Conservation (phyloP, 1,140 invertebrate genomes). For the Onthophagus taurus region DNA sequence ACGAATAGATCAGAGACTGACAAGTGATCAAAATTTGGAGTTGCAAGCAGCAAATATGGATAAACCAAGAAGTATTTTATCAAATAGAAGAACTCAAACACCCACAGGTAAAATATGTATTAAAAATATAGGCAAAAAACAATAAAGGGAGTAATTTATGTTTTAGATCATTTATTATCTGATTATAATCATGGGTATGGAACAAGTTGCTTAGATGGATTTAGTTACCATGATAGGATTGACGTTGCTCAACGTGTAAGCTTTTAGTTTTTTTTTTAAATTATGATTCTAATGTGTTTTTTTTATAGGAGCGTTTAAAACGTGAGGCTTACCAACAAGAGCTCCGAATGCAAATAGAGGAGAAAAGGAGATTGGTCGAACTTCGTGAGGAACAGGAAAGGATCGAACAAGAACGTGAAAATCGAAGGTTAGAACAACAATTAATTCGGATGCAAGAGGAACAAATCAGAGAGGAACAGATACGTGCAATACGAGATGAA, state of each 20-base stretch:
- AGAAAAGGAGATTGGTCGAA: constrained; percentile 30
- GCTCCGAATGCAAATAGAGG: constrained; percentile 34
- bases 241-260: constrained; percentile 33
- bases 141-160: neutral
- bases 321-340: constrained; percentile 34
- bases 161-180: constrained; percentile 27
- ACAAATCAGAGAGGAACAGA: constrained; percentile 38
- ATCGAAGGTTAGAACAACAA: constrained; percentile 45
- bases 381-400: constrained; percentile 34
- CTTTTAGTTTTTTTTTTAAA: constrained; percentile 8
- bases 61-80: constrained; percentile 33
- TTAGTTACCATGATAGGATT: constrained; percentile 30
- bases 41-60: constrained; percentile 24
- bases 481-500: constrained; percentile 22
- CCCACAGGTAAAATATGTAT: constrained; percentile 34
- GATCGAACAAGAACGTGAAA: constrained; percentile 41
- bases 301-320: constrained; percentile 31
- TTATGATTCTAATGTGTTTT: neutral
- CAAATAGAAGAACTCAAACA: constrained; percentile 32
- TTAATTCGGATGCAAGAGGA: constrained; percentile 41
- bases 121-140: neutral
- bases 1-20: constrained; percentile 27
- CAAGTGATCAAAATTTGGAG: constrained; percentile 28
- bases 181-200: constrained; percentile 31
- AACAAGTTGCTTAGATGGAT: constrained; percentile 31